Evolutionary conservation across 1,140 invertebrate species (phyloP), one percentile per base, ranked within the genome.

Genomic region (Chironomus striatipennis): DNA sequence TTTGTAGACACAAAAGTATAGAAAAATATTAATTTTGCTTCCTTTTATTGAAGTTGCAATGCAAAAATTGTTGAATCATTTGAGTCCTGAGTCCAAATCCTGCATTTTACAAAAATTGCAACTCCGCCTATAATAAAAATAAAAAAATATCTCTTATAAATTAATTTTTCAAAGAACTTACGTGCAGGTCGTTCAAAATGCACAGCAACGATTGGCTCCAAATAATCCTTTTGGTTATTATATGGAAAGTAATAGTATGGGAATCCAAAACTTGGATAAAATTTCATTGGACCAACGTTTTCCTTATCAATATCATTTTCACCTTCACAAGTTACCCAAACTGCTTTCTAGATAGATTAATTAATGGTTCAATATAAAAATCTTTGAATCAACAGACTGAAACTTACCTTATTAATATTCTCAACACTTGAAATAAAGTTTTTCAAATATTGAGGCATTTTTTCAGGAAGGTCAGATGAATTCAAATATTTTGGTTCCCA

Each of bases 151-250:
- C n/a, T n/a, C n/a, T n/a, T n/a, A n/a, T n/a, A n/a, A n/a, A n/a
- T n/a, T n/a, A n/a, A n/a, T n/a, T n/a, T n/a, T n/a, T n/a, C n/a
- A 17, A 21, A 74, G 17, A 42, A 79, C 80, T 80, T 78, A 85
- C 83, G 76, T 76, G 77, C 79, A 15, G 85, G 84, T 70, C 84
- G 80, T 74, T 79, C 75, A 76, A 89, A 87, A 73, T 86, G 83
- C n/a, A 87, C 83, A 75, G 87, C 86, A 21, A 89, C 83, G 74
- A 89, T 79, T n/a, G 88, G 88, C 74, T 85, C 85, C 17, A 85
- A 78, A 77, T 89, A 89, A 18, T 85, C 85, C n/a, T 80, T 79
- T 70, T 82, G 81, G 78, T 82, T 81, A 20, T 70, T 80, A 79
- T 83, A 89, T 8, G 88, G 88, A 78, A 85, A 89, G 78, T 85